phyloP scores from a whole-genome alignment of 37 sponge, comb jelly and placozoan genomes.

The Lycopodina hypogea region DNA sequence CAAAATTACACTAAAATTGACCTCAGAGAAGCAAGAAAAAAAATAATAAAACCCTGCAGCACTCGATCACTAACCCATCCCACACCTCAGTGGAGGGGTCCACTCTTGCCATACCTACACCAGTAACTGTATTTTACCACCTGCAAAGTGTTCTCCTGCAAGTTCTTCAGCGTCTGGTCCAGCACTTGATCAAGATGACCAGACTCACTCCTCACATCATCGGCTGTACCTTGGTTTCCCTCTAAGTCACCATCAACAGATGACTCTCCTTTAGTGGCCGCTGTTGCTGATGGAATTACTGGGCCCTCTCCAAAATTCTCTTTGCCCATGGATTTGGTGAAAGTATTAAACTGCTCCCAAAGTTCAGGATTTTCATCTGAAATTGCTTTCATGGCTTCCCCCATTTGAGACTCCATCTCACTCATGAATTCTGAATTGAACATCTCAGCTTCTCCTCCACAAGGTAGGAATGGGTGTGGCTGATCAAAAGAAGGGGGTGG shows the following conservation, averaged over 20 bases:
- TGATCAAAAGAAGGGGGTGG: background rate
- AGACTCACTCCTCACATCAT: background rate
- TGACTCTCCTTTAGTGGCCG: constrained; percentile 11
- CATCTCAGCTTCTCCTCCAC: background rate
- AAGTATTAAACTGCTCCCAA: constrained; percentile 56
- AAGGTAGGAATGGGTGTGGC: too few relatives aligned
- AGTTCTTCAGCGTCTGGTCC: constrained; percentile 50
- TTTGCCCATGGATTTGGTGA: constrained; percentile 28
- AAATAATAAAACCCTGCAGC: too few relatives aligned
- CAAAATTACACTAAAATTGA: too few relatives aligned
- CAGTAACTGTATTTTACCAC: constrained; percentile 1
- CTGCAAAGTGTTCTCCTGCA: constrained; percentile 30
- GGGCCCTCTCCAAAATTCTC: background rate
- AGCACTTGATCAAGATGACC: constrained; percentile 29
- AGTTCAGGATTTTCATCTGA: constrained; percentile 66
- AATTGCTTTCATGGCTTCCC: constrained; percentile 49
- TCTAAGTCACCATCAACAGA: background rate
- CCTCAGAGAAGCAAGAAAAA: too few relatives aligned
- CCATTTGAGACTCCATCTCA: constrained; percentile 49
- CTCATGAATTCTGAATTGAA: constrained; percentile 49
- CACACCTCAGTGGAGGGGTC: too few relatives aligned
- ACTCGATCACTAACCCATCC: background rate
- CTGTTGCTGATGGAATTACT: background rate
- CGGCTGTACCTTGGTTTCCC: background rate
- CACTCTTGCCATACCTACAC: too few relatives aligned